Conservation (phyloP, 2,888 invertebrate genomes). For the Rhorus exstirpatorius region DNA sequence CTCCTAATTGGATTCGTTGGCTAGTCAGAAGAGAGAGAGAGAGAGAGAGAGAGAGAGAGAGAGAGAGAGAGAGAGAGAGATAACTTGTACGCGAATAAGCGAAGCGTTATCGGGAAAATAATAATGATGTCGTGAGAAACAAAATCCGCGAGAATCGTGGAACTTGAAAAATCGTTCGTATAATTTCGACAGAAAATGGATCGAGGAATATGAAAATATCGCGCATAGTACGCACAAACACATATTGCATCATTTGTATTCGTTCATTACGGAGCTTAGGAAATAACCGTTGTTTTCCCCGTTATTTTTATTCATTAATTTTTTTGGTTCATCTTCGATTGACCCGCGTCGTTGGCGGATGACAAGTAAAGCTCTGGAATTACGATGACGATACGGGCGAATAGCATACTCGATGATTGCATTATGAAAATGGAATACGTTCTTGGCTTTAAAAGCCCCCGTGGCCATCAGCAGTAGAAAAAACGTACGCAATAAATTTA, state of each 20-base stretch:
- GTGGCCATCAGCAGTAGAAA: conserved; percentile 7
- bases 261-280: conserved; percentile 16
- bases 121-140: conserved; percentile 18
- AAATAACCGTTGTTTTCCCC: conserved; percentile 56
- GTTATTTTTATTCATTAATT: conserved; percentile 7
- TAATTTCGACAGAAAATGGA: background rate
- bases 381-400: conserved; percentile 6
- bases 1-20: conserved; percentile 39
- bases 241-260: conserved; percentile 23
- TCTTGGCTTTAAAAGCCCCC: conserved; percentile 41
- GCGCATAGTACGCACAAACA: background rate
- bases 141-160: background rate
- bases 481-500: conserved; percentile 5
- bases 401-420: conserved; percentile 13
- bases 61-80: no score
- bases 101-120: conserved; percentile 10
- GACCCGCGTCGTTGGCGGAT: conserved; percentile 41
- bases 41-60: no score
- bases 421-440: conserved; percentile 32
- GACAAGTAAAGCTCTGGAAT: conserved; percentile 1
- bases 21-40: no score
- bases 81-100: background rate
- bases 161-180: background rate
- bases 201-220: conserved; percentile 21
- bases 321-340: conserved; percentile 51